Conservation (phyloP, 2,113 vertebrate genomes). For the Silurus glanis region DNA sequence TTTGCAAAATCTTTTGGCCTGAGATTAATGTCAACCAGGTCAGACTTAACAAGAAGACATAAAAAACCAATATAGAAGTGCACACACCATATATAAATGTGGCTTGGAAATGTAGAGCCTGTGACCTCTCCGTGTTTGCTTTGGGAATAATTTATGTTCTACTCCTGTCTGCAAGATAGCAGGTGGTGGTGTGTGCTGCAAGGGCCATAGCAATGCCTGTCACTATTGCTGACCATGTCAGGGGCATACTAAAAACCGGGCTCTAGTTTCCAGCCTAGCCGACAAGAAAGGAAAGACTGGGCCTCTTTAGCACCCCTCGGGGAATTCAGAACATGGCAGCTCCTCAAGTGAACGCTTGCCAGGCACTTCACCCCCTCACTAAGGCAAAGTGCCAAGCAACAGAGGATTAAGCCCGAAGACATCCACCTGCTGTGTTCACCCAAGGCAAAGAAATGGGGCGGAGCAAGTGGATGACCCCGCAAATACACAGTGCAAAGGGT, state of each 20-base stretch:
- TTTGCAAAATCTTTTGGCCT: neutral
- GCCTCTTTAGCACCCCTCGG: constrained; percentile 55
- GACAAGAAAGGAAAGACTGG: constrained; percentile 53
- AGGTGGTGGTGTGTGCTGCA: constrained; percentile 53
- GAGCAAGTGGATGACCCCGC: constrained; percentile 4
- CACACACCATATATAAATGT: constrained; percentile 1
- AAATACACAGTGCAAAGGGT: constrained; percentile 26
- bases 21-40: neutral
- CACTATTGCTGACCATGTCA: constrained; percentile 59
- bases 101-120: constrained; percentile 23
- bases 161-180: constrained; percentile 56
- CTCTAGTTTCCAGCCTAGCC: constrained; percentile 64
- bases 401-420: constrained; percentile 17
- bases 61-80: neutral
- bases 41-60: neutral
- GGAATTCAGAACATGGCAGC: constrained; percentile 62
- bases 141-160: constrained; percentile 47
- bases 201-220: neutral
- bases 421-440: constrained; percentile 20
- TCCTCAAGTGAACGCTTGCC: constrained; percentile 60
- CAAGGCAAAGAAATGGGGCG: constrained; percentile 12
- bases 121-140: constrained; percentile 52
- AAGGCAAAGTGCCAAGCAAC: neutral
- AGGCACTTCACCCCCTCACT: constrained; percentile 28
- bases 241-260: constrained; percentile 53